Conservation (phyloP, 2,888 invertebrate species). For the Phanerotoma sp. region DNA sequence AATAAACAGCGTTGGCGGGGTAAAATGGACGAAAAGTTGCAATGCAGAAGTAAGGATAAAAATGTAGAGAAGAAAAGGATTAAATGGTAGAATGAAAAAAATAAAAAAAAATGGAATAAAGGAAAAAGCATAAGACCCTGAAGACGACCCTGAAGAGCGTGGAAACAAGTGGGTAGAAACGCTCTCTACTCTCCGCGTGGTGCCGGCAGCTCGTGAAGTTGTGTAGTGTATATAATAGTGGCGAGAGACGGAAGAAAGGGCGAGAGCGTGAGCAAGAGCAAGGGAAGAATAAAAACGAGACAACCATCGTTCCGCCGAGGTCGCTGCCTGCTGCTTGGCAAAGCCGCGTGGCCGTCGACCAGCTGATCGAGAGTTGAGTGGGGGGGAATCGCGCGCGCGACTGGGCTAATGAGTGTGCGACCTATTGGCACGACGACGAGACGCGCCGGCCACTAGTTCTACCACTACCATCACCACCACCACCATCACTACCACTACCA, state of each 20-base stretch:
- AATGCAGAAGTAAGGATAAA: not conserved
- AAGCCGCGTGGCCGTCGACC: slow-evolving; percentile 46
- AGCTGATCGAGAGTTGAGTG: slow-evolving; percentile 67
- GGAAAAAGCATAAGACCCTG: not conserved
- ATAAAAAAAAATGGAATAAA: not conserved
- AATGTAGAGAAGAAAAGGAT: not conserved
- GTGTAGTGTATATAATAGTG: not conserved
- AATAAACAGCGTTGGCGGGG: too few relatives aligned
- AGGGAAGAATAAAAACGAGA: slow-evolving; percentile 2
- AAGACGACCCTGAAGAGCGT: slow-evolving; percentile 5
- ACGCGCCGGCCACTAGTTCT: slow-evolving; percentile 11
- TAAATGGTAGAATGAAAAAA: not conserved
- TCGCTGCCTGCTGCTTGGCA: slow-evolving; percentile 20
- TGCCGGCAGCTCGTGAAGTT: slow-evolving; percentile 2
- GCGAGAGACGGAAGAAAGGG: slow-evolving; percentile 1
- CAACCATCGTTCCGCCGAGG: slow-evolving; percentile 13
- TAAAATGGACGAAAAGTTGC: too few relatives aligned
- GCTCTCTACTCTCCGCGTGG: slow-evolving; percentile 15
- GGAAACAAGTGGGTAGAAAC: slow-evolving; percentile 6
- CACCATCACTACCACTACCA: not conserved
- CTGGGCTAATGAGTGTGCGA: slow-evolving; percentile 56
- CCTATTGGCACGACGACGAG: slow-evolving; percentile 47
- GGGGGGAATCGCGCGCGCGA: slow-evolving; percentile 51
- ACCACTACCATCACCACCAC: not conserved
- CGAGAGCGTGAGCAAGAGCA: slow-evolving; percentile 5